These are phyloP conservation scores for Dermochelys coriacea DNA, from an alignment of 2,797 vertebrate genomes.

Conservation along the genomic window DNA sequence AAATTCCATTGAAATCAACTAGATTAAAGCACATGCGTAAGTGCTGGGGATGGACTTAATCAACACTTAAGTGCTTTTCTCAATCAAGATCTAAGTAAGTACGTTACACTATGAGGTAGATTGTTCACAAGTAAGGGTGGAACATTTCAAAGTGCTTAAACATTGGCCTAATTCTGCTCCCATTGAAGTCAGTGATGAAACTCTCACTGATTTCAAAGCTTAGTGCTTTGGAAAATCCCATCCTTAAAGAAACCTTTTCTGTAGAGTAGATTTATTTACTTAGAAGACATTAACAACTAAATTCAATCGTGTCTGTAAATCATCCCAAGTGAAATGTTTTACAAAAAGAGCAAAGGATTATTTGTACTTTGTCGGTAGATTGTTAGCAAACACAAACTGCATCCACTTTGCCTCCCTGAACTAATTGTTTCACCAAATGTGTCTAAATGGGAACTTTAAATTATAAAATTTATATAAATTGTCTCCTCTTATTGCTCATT, in stretches of 20 bases:
- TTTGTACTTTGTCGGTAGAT: neutral
- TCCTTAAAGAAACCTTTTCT: neutral
- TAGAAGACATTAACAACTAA: neutral
- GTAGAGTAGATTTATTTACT: neutral
- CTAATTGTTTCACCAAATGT: too few species aligned
- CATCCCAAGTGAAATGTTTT: neutral
- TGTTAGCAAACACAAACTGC: neutral
- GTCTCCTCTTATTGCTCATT: neutral
- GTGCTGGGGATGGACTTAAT: neutral
- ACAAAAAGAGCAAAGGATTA: neutral
- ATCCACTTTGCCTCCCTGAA: neutral
- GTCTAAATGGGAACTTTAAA: neutral
- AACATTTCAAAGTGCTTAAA: neutral
- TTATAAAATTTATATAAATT: neutral
- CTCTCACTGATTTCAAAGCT: neutral
- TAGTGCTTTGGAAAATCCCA: fast-evolving
- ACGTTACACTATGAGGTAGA: neutral
- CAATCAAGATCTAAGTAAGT: neutral
- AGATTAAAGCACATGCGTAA: neutral
- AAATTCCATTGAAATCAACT: neutral
- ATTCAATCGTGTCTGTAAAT: neutral
- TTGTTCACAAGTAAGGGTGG: neutral
- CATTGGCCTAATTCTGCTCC: neutral
- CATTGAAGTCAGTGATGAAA: neutral
- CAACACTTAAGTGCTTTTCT: neutral